These are phyloP conservation scores for Macropodus opercularis DNA, from an alignment of 2,797 vertebrate species.

Conservation along the genomic window DNA sequence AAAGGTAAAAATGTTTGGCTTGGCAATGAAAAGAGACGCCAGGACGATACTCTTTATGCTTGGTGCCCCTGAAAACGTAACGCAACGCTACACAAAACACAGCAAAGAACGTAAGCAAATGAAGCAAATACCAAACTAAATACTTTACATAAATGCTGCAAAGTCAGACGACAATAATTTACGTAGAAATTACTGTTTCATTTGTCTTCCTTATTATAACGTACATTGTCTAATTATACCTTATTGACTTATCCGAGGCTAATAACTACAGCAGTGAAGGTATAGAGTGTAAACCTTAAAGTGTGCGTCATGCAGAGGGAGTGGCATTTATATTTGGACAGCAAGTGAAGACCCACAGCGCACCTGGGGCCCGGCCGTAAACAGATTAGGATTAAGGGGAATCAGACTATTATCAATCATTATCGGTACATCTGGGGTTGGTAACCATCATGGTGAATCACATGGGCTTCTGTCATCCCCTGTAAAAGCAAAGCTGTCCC, in stretches of 20 bases:
- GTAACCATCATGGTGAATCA: conserved; percentile 58
- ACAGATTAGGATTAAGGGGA: conserved; percentile 65
- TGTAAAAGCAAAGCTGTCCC: conserved; percentile 67
- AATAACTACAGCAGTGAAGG: conserved; percentile 4
- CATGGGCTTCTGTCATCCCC: conserved; percentile 69
- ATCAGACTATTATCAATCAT: conserved; percentile 71
- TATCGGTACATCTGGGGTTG: conserved; percentile 62
- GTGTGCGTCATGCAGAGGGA: conserved; percentile 21
- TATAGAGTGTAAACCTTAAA: conserved; percentile 4
- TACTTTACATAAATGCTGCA: too few relatives aligned
- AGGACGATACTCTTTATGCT: conserved; percentile 6
- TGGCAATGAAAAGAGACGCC: conserved; percentile 18
- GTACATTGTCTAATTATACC: background rate
- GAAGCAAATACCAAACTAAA: background rate
- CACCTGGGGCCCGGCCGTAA: conserved; percentile 50
- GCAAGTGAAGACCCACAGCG: conserved; percentile 42
- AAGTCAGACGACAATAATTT: too few relatives aligned
- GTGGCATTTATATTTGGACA: conserved; percentile 43
- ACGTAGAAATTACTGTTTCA: too few relatives aligned
- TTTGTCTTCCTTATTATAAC: too few relatives aligned
- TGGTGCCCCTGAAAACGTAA: background rate
- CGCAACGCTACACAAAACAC: background rate
- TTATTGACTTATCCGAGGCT: background rate
- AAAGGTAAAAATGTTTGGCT: conserved; percentile 18
- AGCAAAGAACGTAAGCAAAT: background rate